Base-by-base conservation (phyloP, 2,888 invertebrate species). In the Drosophila antonietae region DNA sequence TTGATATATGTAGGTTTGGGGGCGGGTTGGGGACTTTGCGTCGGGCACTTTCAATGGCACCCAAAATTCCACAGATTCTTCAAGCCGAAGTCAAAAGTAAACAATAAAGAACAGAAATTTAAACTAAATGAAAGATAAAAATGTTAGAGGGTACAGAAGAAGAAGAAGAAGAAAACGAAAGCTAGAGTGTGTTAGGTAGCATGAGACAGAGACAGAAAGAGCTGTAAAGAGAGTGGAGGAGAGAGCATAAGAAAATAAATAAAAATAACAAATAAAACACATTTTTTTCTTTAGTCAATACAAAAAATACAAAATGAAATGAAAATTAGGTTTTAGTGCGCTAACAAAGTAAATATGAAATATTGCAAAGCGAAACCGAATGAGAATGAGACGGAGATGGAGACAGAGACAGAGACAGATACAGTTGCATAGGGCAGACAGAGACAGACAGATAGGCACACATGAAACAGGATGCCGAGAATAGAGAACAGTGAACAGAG, bases 201-300 rank as follows among this genome's bases (percentile, higher is more conserved):
- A 51, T 28, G 61, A 47, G 47, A 51, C 59, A 58, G 53, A 35
- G 35, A 33, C 35, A 35, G 35, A 33, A 31, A 51, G 43, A 41
- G 51, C 47, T 52, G 65, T 46, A 41, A 47, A 66, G 43, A 33
- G 20, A 20, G 52, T 8, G 8, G 5, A 28, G 10, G 14, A 28
- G 41, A 20, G 9, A 66, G 31, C 33, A 61, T 31, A 55, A 51
- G 12, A 37, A 64, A 51, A 43, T 4, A 33, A 10, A 41, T 23
- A 41, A 49, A 51, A 47, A 31, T 6, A 35, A 28, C 70, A 47
- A 31, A 20, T 31, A n/a, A 73, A 47, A 9, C 14, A 70, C 61
- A 69, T 78, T 84, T 87, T 84, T 77, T 84, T 83, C 80, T 75
- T 83, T 85, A 84, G 76, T 81, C 72, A 81, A 74, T 75, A 78